These are phyloP conservation scores for Typhlichthys subterraneus DNA, from an alignment of 2,797 vertebrate species.

Conservation along the genomic window DNA sequence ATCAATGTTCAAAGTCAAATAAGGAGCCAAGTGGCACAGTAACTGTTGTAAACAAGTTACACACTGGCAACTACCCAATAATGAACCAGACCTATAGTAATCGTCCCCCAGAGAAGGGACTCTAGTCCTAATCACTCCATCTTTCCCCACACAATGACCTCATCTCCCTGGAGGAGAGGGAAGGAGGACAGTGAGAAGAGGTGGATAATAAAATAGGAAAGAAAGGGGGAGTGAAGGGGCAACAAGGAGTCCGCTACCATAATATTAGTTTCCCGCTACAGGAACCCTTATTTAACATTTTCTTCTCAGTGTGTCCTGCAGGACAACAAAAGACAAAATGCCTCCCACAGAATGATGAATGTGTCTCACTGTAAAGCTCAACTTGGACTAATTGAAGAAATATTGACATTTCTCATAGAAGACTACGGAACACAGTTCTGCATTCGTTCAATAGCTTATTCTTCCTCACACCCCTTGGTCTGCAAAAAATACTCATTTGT, in stretches of 20 bases:
- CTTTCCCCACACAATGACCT: constrained; percentile 71
- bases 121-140: constrained; percentile 64
- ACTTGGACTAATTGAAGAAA: no score
- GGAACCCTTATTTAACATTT: not conserved
- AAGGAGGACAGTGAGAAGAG: constrained; percentile 30
- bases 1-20: not conserved
- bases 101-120: constrained; percentile 25
- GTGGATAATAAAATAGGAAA: constrained; percentile 6
- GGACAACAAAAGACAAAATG: no score
- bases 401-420: no score
- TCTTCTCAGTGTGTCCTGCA: no score
- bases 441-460: no score
- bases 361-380: no score
- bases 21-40: not conserved
- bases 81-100: constrained; percentile 23
- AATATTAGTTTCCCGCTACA: constrained; percentile 6
- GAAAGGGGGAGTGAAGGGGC: constrained; percentile 11
- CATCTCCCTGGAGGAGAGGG: constrained; percentile 60
- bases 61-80: no score
- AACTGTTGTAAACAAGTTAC: constrained; percentile 9
- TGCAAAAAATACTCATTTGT: no score
- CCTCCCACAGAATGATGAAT: no score
- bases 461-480: no score
- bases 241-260: not conserved
- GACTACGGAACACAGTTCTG: no score